Percentiles rank a stretch among this genome's conserved stretches.
Evolutionary conservation across 2,888 invertebrate genomes (phyloP).

Genomic region (Campoletis raptor): DNA sequence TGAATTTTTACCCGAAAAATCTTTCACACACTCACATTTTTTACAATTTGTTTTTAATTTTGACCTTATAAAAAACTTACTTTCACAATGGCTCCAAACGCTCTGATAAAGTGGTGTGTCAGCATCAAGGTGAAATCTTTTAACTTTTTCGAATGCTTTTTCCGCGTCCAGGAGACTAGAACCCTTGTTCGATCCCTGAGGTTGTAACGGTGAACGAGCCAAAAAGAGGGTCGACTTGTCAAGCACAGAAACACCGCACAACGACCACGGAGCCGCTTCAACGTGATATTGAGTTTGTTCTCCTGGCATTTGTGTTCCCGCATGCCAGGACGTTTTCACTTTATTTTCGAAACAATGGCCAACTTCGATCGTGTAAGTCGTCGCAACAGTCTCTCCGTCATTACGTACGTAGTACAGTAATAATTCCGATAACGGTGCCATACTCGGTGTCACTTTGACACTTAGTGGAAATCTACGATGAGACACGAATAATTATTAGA

Average conservation of each 20-base stretch:
- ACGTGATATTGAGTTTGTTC: conserved; percentile 85
- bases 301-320: conserved; percentile 85
- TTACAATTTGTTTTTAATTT: background rate
- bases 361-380: conserved; percentile 85
- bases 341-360: conserved; percentile 87
- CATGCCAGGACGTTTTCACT: conserved; percentile 86
- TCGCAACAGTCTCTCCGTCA: conserved; percentile 87
- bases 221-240: conserved; percentile 87
- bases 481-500: background rate
- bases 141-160: conserved; percentile 78
- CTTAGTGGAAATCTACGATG: conserved; percentile 84
- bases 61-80: conserved; percentile 69
- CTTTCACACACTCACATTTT: background rate
- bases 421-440: conserved; percentile 85
- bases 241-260: conserved; percentile 87
- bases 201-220: conserved; percentile 66
- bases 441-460: conserved; percentile 85
- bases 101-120: conserved; percentile 76
- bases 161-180: conserved; percentile 78
- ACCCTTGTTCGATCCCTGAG: conserved; percentile 67
- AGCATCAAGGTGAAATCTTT: conserved; percentile 80
- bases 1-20: background rate
- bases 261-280: conserved; percentile 86
- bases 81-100: conserved; percentile 80
- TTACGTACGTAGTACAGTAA: conserved; percentile 87